Conservation (phyloP, 2,113 vertebrate species). For the Pedetes capensis region DNA sequence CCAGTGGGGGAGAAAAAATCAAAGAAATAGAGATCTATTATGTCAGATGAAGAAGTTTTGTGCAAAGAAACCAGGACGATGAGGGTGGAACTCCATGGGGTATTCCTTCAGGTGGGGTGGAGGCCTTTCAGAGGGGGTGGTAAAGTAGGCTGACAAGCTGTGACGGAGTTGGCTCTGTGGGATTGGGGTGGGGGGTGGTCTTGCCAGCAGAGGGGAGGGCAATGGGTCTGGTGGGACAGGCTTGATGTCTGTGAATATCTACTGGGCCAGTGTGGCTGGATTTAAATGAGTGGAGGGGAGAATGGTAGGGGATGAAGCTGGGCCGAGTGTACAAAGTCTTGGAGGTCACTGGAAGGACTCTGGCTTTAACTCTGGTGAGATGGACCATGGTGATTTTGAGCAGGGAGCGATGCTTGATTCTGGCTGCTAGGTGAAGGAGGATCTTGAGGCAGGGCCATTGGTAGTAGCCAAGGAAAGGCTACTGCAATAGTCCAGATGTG, state of each 20-base stretch:
- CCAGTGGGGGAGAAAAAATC: not conserved
- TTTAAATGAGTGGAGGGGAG: not conserved
- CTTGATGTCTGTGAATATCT: too few species aligned
- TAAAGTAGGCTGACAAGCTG: too few species aligned
- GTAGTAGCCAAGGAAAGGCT: not conserved
- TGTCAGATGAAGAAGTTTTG: not conserved
- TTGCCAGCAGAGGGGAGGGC: not conserved
- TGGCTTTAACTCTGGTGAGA: not conserved
- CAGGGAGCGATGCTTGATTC: not conserved
- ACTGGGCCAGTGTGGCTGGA: not conserved
- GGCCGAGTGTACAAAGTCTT: not conserved
- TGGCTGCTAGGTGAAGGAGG: not conserved
- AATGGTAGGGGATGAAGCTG: accelerated
- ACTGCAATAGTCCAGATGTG: not conserved
- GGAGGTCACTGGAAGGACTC: not conserved
- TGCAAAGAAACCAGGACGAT: not conserved
- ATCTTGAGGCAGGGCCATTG: accelerated
- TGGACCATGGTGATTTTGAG: not conserved
- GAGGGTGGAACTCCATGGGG: not conserved
- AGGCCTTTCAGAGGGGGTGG: not conserved
- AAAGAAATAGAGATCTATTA: not conserved
- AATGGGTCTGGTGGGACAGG: not conserved
- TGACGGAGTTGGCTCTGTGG: accelerated
- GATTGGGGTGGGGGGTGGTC: too few species aligned
- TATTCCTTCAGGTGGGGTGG: not conserved